Evolutionary conservation across 2,797 vertebrate species (phyloP).

Genomic region (Melanotaenia pygmaea): DNA sequence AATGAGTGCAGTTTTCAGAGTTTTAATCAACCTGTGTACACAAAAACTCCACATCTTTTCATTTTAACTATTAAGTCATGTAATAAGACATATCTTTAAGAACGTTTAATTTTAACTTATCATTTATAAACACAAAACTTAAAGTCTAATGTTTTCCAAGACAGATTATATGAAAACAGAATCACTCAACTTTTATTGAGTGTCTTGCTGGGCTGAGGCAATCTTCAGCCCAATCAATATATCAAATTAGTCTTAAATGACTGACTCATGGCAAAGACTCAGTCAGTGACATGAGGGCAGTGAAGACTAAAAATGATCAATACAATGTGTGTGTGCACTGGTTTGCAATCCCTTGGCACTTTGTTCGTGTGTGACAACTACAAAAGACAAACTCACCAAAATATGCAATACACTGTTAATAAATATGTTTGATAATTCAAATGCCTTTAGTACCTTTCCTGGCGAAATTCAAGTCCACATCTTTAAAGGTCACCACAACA

Average conservation of each 20-base stretch:
- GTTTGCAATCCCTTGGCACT: constrained; percentile 25
- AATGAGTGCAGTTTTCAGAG: background rate
- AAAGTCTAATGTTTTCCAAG: constrained; percentile 29
- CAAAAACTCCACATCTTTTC: background rate
- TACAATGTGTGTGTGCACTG: constrained; percentile 37
- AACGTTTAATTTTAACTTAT: background rate
- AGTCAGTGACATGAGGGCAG: constrained; percentile 35
- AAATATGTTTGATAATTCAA: constrained; percentile 1
- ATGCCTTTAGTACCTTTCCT: constrained; percentile 88
- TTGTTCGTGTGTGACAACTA: constrained; percentile 17
- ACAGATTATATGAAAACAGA: constrained; percentile 53
- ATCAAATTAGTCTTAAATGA: constrained; percentile 61
- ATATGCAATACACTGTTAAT: background rate
- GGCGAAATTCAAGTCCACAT: constrained; percentile 97
- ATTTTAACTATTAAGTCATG: background rate
- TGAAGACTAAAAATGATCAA: constrained; percentile 47
- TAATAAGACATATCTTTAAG: background rate
- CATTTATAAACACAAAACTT: background rate
- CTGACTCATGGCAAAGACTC: constrained; percentile 49
- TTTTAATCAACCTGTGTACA: background rate
- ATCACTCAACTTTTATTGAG: constrained; percentile 62
- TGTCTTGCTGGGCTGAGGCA: constrained; percentile 54
- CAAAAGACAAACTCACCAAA: constrained; percentile 19
- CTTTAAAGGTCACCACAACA: constrained; percentile 97
- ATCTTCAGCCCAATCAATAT: constrained; percentile 68